phyloP scores from a whole-genome alignment of 2,888 invertebrate genomes.

The Spisula subtruncata region DNA sequence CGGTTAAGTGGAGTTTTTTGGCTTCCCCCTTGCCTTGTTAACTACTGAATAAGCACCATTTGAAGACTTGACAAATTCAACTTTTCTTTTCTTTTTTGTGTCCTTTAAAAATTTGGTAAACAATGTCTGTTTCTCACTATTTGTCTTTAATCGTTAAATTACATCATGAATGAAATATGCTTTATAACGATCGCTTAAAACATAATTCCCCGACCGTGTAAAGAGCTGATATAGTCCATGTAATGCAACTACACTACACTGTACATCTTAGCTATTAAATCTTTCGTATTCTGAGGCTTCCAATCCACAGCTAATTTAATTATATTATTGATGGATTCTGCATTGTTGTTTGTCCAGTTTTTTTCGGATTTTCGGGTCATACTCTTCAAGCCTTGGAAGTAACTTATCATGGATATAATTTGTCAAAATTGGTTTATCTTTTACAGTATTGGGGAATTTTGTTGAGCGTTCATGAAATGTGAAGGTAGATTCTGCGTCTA shows the following conservation, averaged over 20 bases:
- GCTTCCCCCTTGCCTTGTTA: conserved; percentile 24
- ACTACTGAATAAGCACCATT: conserved; percentile 26
- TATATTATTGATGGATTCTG: conserved; percentile 52
- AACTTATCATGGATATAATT: not conserved
- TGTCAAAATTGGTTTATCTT: not conserved
- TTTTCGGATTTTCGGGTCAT: not conserved
- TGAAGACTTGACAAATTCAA: conserved; percentile 1
- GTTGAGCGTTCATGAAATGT: conserved; percentile 12
- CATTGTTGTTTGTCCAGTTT: conserved; percentile 57
- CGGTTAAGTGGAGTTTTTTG: no score
- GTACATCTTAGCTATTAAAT: conserved; percentile 46
- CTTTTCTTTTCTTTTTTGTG: conserved; percentile 31
- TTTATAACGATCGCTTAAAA: not conserved
- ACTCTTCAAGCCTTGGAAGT: conserved; percentile 22
- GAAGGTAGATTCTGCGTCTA: conserved; percentile 37
- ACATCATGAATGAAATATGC: not conserved
- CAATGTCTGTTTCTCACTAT: conserved; percentile 8
- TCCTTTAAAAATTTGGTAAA: conserved; percentile 18
- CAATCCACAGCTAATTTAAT: conserved; percentile 53
- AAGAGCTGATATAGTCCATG: conserved; percentile 48
- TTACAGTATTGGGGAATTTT: not conserved
- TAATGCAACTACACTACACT: conserved; percentile 51
- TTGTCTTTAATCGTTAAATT: conserved; percentile 27
- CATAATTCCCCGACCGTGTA: no score
- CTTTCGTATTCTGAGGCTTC: conserved; percentile 45